phyloP scores from a whole-genome alignment of 2,888 invertebrate genomes.

The Chironomus tentans region DNA sequence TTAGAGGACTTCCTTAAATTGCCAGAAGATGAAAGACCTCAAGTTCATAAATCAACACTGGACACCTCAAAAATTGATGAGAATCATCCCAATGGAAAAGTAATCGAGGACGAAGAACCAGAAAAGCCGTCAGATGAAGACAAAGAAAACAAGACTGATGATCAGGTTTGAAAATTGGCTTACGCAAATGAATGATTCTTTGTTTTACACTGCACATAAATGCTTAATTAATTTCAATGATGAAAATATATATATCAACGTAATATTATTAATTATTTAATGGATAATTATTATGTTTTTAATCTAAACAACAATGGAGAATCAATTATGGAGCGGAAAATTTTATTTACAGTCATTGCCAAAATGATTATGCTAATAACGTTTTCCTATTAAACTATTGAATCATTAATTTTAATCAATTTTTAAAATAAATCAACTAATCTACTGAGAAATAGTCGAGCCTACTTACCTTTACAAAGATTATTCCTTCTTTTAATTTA shows the following conservation, averaged over 20 bases:
- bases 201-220: not conserved
- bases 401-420: too few species aligned
- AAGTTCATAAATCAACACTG: slow-evolving; percentile 40
- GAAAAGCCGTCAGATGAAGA: slow-evolving; percentile 33
- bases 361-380: too few species aligned
- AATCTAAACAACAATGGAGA: too few species aligned
- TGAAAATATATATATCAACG: not conserved
- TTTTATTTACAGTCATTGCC: too few species aligned
- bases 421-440: too few species aligned
- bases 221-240: not conserved
- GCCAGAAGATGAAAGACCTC: slow-evolving; percentile 47
- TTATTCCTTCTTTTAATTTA: too few species aligned
- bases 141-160: slow-evolving; percentile 37
- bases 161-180: slow-evolving; percentile 32
- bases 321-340: too few species aligned
- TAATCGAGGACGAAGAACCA: slow-evolving; percentile 34
- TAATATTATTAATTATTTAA: not conserved
- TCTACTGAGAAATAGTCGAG: too few species aligned
- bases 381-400: too few species aligned
- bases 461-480: too few species aligned
- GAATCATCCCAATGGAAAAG: slow-evolving; percentile 33
- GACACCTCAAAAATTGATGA: slow-evolving; percentile 24
- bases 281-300: too few species aligned
- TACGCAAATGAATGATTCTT: not conserved
- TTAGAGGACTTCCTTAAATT: slow-evolving; percentile 80